Base-by-base conservation (phyloP, 2,888 invertebrate species). In the Torymus tubicola region DNA sequence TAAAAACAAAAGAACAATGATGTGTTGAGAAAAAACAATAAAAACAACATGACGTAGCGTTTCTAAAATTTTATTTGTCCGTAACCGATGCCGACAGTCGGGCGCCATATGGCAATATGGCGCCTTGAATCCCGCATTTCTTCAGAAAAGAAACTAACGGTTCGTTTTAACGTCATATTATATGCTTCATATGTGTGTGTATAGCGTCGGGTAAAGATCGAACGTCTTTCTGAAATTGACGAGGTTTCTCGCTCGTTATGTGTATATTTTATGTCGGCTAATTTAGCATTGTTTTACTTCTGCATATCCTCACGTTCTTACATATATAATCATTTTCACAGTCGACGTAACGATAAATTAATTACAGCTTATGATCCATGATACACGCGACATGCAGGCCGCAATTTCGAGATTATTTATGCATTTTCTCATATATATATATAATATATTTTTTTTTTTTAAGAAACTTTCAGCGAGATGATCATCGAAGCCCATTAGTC, bases 161-260 rank as follows among this genome's bases (percentile, higher is more conserved):
- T 53, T 63, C 58, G 68, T 68, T 67, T 67, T 31, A 64, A 73
- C 21, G 80, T 69, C 77, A 78, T 79, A 72, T 80, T 42, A 78
- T 78, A 53, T 78, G 70, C 82, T 42, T 42, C 42, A 42, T 42
- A 70, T 82, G 73, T 81, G 73, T 82, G 71, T 80, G 77, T 82
- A 79, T 81, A 81, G 31, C 53, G 67, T 82, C 61, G 65, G 18
- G 57, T 57, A 81, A 74, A 80, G 76, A 82, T 83, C 79, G 76
- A 83, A 83, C 69, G 82, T 80, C 79, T 81, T 78, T 67, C 69
- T 72, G 16, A 75, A 81, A 80, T 77, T 82, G 76, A 82, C 79
- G 68, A 81, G 81, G 69, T 67, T 80, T 72, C 8, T 68, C 64
- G 31, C 57, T 69, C 42, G 31, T 21, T 21, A 21, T 64, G 31